Conservation (phyloP, 1,140 invertebrate species). For the Zaprionus capensis region DNA sequence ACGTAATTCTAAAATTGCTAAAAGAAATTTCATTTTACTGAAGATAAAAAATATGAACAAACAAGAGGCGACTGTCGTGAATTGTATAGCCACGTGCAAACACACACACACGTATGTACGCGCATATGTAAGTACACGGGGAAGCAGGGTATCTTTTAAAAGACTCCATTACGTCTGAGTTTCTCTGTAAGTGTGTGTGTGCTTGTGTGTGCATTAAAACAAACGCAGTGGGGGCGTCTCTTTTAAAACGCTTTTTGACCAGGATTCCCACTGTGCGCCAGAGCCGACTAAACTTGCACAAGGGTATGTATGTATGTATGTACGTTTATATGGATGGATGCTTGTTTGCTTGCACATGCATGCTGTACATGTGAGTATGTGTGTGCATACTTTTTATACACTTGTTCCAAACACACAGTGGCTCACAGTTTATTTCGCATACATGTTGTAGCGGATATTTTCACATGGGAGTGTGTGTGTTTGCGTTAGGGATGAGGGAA, state of each 20-base stretch:
- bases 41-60: conserved; percentile 10
- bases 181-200: neutral
- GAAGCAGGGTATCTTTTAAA: conserved; percentile 1
- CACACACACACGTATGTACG: neutral
- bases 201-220: conserved; percentile 4
- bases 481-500: neutral
- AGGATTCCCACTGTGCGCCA: conserved; percentile 16
- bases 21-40: conserved; percentile 10
- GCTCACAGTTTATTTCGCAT: conserved; percentile 9
- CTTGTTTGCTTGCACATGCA: conserved; percentile 3
- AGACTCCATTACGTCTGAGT: neutral
- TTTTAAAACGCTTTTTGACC: conserved; percentile 8
- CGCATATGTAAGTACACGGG: neutral
- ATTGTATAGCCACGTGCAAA: neutral
- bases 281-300: conserved; percentile 28
- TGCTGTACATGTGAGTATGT: neutral
- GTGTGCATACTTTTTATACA: conserved; percentile 3
- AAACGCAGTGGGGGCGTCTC: neutral
- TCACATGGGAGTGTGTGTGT: neutral
- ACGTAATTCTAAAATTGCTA: conserved; percentile 2
- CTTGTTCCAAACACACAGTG: conserved; percentile 14
- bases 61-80: neutral
- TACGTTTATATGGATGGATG: neutral
- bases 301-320: conserved; percentile 8
- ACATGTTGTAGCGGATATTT: conserved; percentile 6